Percentiles rank a stretch among this genome's conserved stretches.
phyloP scores from a whole-genome alignment of 2,113 vertebrate genomes.

The Callipepla californica region DNA sequence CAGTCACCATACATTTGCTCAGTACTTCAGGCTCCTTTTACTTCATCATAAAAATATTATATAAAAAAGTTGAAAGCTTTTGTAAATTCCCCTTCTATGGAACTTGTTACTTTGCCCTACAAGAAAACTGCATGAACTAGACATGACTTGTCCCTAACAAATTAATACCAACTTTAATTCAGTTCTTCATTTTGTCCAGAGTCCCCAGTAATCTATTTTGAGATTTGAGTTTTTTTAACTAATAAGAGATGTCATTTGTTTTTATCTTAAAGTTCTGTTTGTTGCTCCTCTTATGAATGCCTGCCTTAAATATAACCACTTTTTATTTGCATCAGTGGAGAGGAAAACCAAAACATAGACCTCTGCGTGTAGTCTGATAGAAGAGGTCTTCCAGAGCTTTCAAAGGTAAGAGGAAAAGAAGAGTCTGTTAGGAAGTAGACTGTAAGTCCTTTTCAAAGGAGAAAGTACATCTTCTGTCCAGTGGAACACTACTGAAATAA shows the following conservation, averaged over 20 bases:
- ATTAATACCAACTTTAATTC: neutral
- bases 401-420: neutral
- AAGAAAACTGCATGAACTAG: neutral
- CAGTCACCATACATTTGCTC: neutral
- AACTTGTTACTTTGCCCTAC: neutral
- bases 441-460: neutral
- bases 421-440: neutral
- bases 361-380: neutral
- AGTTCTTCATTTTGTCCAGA: neutral
- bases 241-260: neutral
- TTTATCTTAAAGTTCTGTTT: constrained; percentile 12
- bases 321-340: neutral
- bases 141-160: neutral
- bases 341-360: neutral
- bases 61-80: neutral
- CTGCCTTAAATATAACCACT: neutral
- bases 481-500: neutral
- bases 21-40: neutral
- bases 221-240: neutral
- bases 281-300: neutral
- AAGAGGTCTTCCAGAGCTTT: neutral
- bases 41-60: neutral
- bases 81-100: neutral
- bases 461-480: neutral
- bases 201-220: neutral